Evolutionary conservation across 2,797 vertebrate species (phyloP).

Genomic region (Semotilus atromaculatus): DNA sequence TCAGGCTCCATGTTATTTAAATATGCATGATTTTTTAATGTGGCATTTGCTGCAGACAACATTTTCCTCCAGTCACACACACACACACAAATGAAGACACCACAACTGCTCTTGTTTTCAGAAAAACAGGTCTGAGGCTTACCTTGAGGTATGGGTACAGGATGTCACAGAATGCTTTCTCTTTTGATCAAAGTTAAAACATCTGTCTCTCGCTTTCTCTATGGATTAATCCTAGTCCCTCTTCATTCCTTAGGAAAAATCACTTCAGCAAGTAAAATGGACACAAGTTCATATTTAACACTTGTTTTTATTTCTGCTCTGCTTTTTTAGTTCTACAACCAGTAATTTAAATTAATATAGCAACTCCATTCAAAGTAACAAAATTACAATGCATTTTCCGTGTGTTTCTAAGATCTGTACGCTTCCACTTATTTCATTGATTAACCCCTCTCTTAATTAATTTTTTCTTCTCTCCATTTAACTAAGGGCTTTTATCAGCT

Average conservation of each 20-base stretch:
- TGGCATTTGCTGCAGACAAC: conserved; percentile 32
- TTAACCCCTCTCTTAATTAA: conserved; percentile 46
- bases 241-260: neutral
- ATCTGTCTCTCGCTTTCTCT: conserved; percentile 5
- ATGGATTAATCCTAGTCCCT: neutral
- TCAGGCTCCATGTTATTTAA: conserved; percentile 35
- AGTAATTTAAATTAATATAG: neutral
- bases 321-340: neutral
- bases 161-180: conserved; percentile 50
- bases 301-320: neutral
- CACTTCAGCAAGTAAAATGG: neutral
- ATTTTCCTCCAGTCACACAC: conserved; percentile 14
- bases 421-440: conserved; percentile 44
- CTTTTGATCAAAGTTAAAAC: conserved; percentile 34
- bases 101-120: conserved; percentile 50
- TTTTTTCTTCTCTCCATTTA: conserved; percentile 55
- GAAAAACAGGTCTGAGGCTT: conserved; percentile 50
- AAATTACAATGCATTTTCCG: neutral
- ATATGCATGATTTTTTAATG: neutral
- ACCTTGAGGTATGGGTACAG: conserved; percentile 46
- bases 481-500: conserved; percentile 59
- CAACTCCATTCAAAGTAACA: neutral
- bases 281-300: neutral
- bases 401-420: conserved; percentile 9
- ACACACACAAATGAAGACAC: conserved; percentile 33